Evolutionary conservation across 2,113 vertebrate species (phyloP), one percentile per base, ranked within the genome.

Genomic region (Chloropsis cyanopogon): DNA sequence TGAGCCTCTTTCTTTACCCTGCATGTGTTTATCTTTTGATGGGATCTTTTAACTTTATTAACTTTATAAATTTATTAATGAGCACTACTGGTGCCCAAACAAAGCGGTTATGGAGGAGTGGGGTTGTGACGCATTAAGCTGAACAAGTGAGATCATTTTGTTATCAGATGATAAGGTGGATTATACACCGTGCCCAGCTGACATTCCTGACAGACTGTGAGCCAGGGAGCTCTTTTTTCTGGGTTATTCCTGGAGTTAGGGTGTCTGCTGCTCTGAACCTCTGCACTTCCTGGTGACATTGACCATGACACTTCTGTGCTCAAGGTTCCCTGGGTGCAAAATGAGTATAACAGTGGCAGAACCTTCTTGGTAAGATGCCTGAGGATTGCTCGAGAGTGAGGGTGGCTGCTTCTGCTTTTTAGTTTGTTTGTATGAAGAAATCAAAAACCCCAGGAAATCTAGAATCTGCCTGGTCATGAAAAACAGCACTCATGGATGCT

Each of bases 101-200:
- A 69, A 37, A 50, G 35, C 9, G 3, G 12, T 70, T 63, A 0
- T 19, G 14, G 31, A 71, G 72, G 64, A 95, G 26, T 4, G 6
- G 17, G 14, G 6, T 23, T 75, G 35, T 4, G 19, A 6, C 1
- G 6, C 3, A 1, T 63, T 66, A 35, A 53, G 41, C 16, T 60
- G 56, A 91, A 24, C 42, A n/a, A 4, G 19, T 47, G 42, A 70
- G 14, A 72, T 41, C 1, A 4, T 80, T 80, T 80, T 57, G 28
- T 87, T 91, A 65, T 39, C 59, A 52, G 46, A 73, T 65, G 41
- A 50, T 31, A 47, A 47, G 6, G 15, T 42, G 44, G 33, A 17
- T 64, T 64, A 29, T 28, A 65, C 12, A 3, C 31, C 0, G 0
- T 69, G 28, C 23, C 12, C 20, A n/a, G 1, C 12, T 78, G 49